Evolutionary conservation across 2,797 vertebrate species (phyloP).

Genomic region (Phyllotis vaccarum): DNA sequence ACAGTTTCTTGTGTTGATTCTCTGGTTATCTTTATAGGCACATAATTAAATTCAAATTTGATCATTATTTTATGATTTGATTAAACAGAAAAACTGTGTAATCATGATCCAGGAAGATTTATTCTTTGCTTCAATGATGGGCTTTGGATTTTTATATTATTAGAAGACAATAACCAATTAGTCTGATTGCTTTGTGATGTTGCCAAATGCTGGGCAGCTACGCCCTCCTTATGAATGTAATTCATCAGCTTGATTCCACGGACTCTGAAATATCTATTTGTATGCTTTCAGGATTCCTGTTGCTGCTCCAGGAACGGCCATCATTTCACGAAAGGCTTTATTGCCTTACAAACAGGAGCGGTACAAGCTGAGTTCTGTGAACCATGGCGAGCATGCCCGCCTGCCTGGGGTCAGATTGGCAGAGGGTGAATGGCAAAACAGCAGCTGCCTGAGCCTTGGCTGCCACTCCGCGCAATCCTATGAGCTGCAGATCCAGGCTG

Average conservation of each 20-base stretch:
- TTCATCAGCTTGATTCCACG: accelerated
- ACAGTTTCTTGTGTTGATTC: conserved; percentile 29
- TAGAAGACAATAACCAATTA: conserved; percentile 17
- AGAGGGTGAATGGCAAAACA: not conserved
- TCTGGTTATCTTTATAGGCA: conserved; percentile 73
- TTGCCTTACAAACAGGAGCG: not conserved
- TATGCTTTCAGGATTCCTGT: accelerated
- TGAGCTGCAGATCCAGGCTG: accelerated
- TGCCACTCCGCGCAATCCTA: accelerated
- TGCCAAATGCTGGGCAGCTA: not conserved
- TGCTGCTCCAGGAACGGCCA: not conserved
- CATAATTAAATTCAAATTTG: conserved; percentile 69
- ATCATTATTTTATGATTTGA: conserved; percentile 68
- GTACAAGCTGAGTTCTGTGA: too few relatives aligned
- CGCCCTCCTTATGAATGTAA: not conserved
- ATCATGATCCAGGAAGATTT: conserved; percentile 40
- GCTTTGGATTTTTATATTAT: conserved; percentile 43
- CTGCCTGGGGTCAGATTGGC: not conserved
- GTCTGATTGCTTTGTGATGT: not conserved
- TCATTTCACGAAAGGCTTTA: accelerated
- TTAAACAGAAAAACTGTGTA: conserved; percentile 59
- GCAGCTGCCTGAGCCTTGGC: not conserved
- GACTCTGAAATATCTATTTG: not conserved
- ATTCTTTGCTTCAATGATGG: conserved; percentile 23
- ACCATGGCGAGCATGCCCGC: accelerated